Evolutionary conservation across 2,113 vertebrate genomes (phyloP).

Genomic region (Calypte anna): DNA sequence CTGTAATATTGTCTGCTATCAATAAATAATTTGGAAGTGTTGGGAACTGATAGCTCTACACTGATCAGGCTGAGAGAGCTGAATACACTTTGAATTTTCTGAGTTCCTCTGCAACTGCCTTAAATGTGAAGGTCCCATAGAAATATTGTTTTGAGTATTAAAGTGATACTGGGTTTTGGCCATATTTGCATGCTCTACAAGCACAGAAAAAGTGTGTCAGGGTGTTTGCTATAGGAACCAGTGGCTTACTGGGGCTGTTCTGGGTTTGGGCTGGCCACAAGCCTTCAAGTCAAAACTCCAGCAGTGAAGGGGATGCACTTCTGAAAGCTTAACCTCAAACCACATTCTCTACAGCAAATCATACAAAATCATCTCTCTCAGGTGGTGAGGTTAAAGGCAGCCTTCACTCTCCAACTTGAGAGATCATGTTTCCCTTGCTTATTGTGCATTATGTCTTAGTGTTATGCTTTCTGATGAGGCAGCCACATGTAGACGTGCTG

Average conservation of each 20-base stretch:
- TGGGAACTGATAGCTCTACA: background rate
- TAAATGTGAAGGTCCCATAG: background rate
- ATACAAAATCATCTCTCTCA: background rate
- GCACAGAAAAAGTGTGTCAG: background rate
- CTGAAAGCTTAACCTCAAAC: background rate
- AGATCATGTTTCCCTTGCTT: background rate
- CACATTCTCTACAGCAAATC: background rate
- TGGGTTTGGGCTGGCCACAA: background rate
- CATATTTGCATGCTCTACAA: background rate
- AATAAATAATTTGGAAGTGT: background rate
- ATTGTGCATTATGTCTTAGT: background rate
- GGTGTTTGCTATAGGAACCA: background rate
- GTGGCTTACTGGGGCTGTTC: background rate
- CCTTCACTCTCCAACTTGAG: background rate
- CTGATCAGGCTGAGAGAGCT: background rate
- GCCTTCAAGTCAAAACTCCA: background rate
- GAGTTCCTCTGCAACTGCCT: background rate
- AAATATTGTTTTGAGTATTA: background rate
- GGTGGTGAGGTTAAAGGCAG: background rate
- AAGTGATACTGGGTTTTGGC: background rate
- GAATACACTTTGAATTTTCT: background rate
- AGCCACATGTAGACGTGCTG: background rate
- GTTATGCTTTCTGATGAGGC: background rate
- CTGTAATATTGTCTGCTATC: background rate
- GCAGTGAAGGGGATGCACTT: background rate